Evolutionary conservation across 2,888 invertebrate species (phyloP).

Genomic region (Ephialtes manifestator): DNA sequence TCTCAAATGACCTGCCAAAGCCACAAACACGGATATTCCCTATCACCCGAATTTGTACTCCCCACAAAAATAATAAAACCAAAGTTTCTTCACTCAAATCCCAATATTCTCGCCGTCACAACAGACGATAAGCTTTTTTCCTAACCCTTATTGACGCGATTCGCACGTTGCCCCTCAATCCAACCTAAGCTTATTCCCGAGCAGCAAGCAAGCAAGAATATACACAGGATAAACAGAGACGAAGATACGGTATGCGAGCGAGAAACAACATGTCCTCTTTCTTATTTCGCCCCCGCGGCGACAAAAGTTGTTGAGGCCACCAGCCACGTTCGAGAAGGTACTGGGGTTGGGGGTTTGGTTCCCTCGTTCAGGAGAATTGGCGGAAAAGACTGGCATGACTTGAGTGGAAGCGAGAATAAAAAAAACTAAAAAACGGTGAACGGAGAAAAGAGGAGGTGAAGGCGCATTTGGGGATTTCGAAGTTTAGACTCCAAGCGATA

Average conservation of each 20-base stretch:
- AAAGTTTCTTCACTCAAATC: constrained; percentile 22
- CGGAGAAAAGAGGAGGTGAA: constrained; percentile 54
- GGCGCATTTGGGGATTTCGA: constrained; percentile 71
- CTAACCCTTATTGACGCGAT: constrained; percentile 40
- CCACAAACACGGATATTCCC: neutral
- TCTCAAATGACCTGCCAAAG: neutral
- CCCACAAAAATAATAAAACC: constrained; percentile 1
- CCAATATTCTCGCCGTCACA: constrained; percentile 14
- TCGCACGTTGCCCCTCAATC: constrained; percentile 29
- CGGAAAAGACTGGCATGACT: constrained; percentile 8
- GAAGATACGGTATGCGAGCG: neutral
- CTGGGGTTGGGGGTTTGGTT: constrained; percentile 28
- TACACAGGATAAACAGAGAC: neutral
- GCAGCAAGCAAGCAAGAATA: neutral
- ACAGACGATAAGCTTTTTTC: constrained; percentile 28
- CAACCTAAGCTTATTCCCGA: constrained; percentile 27
- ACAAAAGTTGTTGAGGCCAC: constrained; percentile 71
- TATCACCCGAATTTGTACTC: neutral
- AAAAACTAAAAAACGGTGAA: constrained; percentile 1
- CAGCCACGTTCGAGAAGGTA: constrained; percentile 47
- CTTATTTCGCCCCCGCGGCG: constrained; percentile 60
- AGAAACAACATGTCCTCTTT: constrained; percentile 38
- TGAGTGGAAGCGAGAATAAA: constrained; percentile 53
- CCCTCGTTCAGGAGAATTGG: constrained; percentile 15
- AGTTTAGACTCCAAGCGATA: constrained; percentile 73